phyloP scores from a whole-genome alignment of 2,888 invertebrate species.

The Papilio gigon region DNA sequence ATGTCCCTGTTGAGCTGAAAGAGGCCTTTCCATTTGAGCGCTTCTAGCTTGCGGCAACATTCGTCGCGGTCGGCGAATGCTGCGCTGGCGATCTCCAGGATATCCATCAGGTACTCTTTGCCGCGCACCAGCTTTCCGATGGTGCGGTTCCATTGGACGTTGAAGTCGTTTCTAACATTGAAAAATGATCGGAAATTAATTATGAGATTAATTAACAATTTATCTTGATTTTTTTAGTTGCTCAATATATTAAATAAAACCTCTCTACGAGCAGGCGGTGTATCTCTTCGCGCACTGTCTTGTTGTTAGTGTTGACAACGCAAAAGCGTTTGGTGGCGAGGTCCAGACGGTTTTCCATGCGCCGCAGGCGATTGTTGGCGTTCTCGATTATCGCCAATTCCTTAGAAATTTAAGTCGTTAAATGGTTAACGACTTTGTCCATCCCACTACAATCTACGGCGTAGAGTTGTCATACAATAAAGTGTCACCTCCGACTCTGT shows the following conservation, averaged over 20 bases:
- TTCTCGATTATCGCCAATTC: conserved; percentile 76
- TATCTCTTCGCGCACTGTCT: conserved; percentile 87
- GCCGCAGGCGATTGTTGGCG: conserved; percentile 76
- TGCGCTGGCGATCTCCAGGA: conserved; percentile 92
- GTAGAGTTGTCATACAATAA: neutral
- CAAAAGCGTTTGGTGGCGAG: conserved; percentile 89
- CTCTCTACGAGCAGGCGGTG: conserved; percentile 91
- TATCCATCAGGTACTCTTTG: conserved; percentile 91
- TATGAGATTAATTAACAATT: neutral
- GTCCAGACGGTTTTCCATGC: conserved; percentile 89
- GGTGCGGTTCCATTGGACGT: conserved; percentile 89
- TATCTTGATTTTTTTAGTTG: neutral
- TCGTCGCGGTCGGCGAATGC: conserved; percentile 93
- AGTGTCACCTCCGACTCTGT: conserved; percentile 70
- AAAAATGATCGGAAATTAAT: neutral
- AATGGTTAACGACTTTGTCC: neutral
- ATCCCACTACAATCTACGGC: neutral
- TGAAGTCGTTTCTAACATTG: conserved; percentile 86
- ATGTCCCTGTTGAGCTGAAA: conserved; percentile 86
- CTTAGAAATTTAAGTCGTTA: conserved; percentile 48
- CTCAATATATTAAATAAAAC: conserved; percentile 60
- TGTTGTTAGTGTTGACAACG: conserved; percentile 86
- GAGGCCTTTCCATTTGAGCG: conserved; percentile 87
- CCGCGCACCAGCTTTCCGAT: conserved; percentile 88
- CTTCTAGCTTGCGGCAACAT: conserved; percentile 88